phyloP scores from a whole-genome alignment of 2,113 vertebrate genomes.

The Lepus americanus region DNA sequence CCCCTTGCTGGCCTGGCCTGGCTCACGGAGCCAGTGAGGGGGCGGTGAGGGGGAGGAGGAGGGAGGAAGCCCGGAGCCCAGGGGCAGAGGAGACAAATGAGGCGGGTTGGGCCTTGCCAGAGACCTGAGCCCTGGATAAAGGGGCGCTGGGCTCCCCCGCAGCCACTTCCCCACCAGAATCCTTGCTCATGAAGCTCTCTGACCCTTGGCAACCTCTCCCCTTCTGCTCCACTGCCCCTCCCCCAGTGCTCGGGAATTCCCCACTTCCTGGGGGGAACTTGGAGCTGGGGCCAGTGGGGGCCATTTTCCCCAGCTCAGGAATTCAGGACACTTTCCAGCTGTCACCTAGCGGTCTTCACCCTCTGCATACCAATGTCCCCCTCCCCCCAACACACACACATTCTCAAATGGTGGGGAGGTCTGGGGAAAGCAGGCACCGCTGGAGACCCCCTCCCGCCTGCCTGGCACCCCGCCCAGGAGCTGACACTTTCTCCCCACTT shows the following conservation, averaged over 20 bases:
- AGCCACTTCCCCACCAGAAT: background rate
- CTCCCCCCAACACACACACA: too few species aligned
- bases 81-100: background rate
- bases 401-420: too few species aligned
- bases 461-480: background rate
- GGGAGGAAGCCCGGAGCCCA: background rate
- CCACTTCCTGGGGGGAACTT: conserved; percentile 72
- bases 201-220: background rate
- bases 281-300: background rate
- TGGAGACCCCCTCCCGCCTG: background rate
- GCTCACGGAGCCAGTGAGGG: too few species aligned
- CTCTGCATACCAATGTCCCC: background rate
- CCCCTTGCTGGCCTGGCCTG: background rate
- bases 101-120: fast-evolving
- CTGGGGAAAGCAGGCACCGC: background rate
- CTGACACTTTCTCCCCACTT: background rate
- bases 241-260: conserved; percentile 70
- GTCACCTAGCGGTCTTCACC: background rate
- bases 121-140: background rate
- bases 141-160: background rate
- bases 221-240: background rate
- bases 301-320: conserved; percentile 72
- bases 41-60: background rate
- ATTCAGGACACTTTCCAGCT: conserved; percentile 57
- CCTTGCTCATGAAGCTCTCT: background rate